A percentile compares a stretch with the other conserved stretches of the same genome.
Conservation (phyloP, 2,888 invertebrate genomes). For the Euclidia mi region DNA sequence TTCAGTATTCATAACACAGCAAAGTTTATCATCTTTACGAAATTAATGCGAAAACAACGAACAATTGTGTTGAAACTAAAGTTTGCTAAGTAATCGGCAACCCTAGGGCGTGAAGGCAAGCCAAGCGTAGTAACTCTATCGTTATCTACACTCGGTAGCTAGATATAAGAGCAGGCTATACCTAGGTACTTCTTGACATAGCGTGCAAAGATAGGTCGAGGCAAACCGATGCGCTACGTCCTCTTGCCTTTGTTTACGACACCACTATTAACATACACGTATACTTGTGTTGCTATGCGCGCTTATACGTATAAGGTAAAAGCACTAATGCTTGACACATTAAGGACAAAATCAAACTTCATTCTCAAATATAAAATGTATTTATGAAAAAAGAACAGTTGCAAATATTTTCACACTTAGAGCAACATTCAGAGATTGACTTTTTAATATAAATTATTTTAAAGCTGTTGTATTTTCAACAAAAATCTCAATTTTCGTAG, state of each 20-base stretch:
- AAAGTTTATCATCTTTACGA: conserved; percentile 12
- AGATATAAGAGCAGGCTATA: conserved; percentile 49
- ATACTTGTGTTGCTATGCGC: conserved; percentile 50
- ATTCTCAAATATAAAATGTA: too few relatives aligned
- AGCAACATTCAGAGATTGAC: too few relatives aligned
- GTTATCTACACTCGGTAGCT: conserved; percentile 49
- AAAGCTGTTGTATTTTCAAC: too few relatives aligned
- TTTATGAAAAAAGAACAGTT: too few relatives aligned
- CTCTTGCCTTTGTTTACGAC: conserved; percentile 64
- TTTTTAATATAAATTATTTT: too few relatives aligned
- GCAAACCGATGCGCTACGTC: conserved; percentile 62
- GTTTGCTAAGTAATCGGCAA: conserved; percentile 31
- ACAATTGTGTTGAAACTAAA: conserved; percentile 14
- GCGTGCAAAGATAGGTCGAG: conserved; percentile 67
- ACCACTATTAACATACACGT: conserved; percentile 26
- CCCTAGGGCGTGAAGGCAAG: conserved; percentile 47
- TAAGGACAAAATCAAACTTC: too few relatives aligned
- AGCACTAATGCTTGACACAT: too few relatives aligned
- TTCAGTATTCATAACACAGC: conserved; percentile 9
- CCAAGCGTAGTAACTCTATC: conserved; percentile 42
- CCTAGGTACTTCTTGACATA: conserved; percentile 51
- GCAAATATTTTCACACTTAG: too few relatives aligned
- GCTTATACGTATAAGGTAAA: too few relatives aligned
- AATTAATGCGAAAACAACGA: conserved; percentile 17
- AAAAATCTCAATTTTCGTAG: too few relatives aligned